Percentiles rank a stretch among this genome's conserved stretches.
Conservation (phyloP, 2,888 invertebrate genomes). For the Ophonus ardosiacus region DNA sequence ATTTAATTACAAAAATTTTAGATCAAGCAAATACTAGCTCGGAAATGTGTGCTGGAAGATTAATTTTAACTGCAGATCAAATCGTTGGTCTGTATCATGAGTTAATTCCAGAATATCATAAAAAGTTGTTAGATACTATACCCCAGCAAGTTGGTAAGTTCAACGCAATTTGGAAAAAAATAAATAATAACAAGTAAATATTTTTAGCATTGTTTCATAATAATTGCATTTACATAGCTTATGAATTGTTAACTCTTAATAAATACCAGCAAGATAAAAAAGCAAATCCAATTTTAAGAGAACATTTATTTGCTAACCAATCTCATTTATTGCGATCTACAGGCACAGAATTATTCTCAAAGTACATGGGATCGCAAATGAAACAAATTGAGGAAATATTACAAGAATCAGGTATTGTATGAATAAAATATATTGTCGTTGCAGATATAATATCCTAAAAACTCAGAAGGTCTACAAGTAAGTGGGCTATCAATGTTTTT, state of each 20-base stretch:
- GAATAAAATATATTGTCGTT: conserved; percentile 58
- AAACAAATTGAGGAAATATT: conserved; percentile 87
- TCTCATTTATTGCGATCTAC: conserved; percentile 82
- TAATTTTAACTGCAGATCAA: conserved; percentile 84
- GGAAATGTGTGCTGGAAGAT: conserved; percentile 80
- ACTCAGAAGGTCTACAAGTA: too few species aligned
- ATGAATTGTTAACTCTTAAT: conserved; percentile 83
- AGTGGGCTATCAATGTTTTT: too few species aligned
- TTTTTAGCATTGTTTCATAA: conserved; percentile 89
- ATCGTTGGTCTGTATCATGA: conserved; percentile 88
- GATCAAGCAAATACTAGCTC: conserved; percentile 82
- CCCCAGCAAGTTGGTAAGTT: conserved; percentile 90
- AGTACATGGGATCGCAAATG: conserved; percentile 86
- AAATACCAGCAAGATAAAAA: conserved; percentile 83
- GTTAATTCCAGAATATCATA: conserved; percentile 88
- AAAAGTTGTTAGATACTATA: conserved; percentile 87
- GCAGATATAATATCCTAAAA: too few species aligned
- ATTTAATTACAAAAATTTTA: conserved; percentile 82
- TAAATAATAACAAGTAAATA: too few species aligned
- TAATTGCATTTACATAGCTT: conserved; percentile 93
- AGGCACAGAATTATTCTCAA: conserved; percentile 84
- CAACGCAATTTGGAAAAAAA: conserved; percentile 48
- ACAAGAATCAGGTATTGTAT: conserved; percentile 82
- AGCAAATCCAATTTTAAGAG: conserved; percentile 79
- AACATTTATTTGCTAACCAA: conserved; percentile 83